Evolutionary conservation across 2,888 invertebrate genomes (phyloP).

Genomic region (Cecidostiba fungosa): DNA sequence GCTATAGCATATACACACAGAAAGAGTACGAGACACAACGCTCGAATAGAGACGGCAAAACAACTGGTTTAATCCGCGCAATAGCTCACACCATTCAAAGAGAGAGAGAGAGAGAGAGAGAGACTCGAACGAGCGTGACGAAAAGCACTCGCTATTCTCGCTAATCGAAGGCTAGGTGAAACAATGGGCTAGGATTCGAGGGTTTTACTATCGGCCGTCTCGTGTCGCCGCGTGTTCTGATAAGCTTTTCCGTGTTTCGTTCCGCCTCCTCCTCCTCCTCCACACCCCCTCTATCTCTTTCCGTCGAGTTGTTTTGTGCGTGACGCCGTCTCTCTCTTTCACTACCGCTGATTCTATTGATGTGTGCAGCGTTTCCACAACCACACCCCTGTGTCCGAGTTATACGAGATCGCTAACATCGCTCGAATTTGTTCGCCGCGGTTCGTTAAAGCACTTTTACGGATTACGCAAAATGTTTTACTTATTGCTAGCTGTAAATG

Average conservation of each 20-base stretch:
- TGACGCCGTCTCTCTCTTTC: not conserved
- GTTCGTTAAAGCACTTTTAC: not conserved
- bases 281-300: constrained; percentile 54
- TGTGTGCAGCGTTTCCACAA: not conserved
- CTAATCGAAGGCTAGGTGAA: constrained; percentile 62
- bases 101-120: constrained; percentile 16
- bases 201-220: constrained; percentile 67
- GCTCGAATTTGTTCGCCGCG: not conserved
- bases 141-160: constrained; percentile 58
- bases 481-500: not conserved
- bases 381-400: not conserved
- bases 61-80: constrained; percentile 65
- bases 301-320: not conserved
- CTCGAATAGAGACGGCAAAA: constrained; percentile 54
- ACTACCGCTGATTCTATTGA: not conserved
- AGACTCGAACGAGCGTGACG: constrained; percentile 53
- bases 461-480: not conserved
- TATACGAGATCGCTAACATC: not conserved
- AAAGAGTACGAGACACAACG: not conserved
- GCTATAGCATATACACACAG: not conserved
- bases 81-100: constrained; percentile 62
- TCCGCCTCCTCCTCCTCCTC: too few relatives aligned
- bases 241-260: constrained; percentile 66
- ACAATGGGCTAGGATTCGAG: constrained; percentile 31
- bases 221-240: constrained; percentile 69